phyloP scores from a whole-genome alignment of 2,888 invertebrate genomes.

The Erynnis tages region DNA sequence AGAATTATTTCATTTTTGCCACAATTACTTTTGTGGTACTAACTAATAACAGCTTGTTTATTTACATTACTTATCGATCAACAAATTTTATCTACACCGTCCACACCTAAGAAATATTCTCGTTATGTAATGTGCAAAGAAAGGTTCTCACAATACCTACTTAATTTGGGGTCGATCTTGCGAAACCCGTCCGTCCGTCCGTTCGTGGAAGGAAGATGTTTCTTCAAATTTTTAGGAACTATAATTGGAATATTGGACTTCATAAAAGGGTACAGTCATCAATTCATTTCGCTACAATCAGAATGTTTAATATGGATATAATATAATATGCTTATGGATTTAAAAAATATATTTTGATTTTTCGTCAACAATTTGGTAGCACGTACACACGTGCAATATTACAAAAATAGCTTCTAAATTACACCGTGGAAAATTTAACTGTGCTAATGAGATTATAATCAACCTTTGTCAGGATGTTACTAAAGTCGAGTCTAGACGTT shows the following conservation, averaged over 20 bases:
- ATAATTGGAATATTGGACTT: slow-evolving; percentile 28
- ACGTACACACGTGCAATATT: too few species aligned
- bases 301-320: not conserved
- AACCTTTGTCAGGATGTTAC: too few species aligned
- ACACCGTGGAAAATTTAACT: too few species aligned
- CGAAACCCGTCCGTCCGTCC: slow-evolving; percentile 51
- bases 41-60: not conserved
- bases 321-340: not conserved
- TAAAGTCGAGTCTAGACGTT: not conserved
- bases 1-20: too few species aligned
- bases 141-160: slow-evolving; percentile 44
- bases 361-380: too few species aligned
- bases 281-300: not conserved
- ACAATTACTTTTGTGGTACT: not conserved
- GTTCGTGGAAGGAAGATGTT: slow-evolving; percentile 44
- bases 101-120: not conserved
- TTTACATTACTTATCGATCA: not conserved
- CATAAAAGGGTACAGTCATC: slow-evolving; percentile 6
- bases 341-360: too few species aligned
- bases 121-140: slow-evolving; percentile 39
- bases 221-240: slow-evolving; percentile 34
- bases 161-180: slow-evolving; percentile 56
- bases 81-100: slow-evolving; percentile 10
- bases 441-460: too few species aligned
- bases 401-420: too few species aligned